Evolutionary conservation across 2,888 invertebrate genomes (phyloP).

Genomic region (Oxyteleia sp.): DNA sequence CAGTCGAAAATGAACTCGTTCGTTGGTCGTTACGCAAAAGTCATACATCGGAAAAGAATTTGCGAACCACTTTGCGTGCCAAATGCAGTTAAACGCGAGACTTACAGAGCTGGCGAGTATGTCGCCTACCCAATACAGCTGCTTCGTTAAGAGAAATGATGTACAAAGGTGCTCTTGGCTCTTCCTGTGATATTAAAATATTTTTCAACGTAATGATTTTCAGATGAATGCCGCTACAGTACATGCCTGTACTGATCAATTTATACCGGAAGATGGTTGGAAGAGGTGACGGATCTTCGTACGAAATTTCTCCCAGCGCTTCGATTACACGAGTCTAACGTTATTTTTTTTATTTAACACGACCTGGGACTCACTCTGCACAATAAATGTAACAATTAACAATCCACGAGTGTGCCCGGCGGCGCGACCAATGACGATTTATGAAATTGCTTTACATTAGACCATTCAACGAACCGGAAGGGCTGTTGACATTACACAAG

Average conservation of each 20-base stretch:
- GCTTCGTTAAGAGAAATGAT: slow-evolving; percentile 3
- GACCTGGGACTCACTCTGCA: slow-evolving; percentile 37
- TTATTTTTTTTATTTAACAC: slow-evolving; percentile 23
- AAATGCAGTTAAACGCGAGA: slow-evolving; percentile 70
- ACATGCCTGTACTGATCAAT: too few relatives aligned
- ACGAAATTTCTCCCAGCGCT: slow-evolving; percentile 16
- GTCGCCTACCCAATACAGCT: slow-evolving; percentile 35
- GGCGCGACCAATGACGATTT: slow-evolving; percentile 22
- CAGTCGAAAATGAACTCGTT: slow-evolving; percentile 69
- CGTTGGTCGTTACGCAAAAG: slow-evolving; percentile 45
- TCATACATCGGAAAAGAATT: background rate
- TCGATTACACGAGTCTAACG: slow-evolving; percentile 35
- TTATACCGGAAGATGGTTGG: too few relatives aligned
- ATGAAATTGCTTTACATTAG: slow-evolving; percentile 18
- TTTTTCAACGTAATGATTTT: too few relatives aligned
- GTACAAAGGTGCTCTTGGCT: background rate
- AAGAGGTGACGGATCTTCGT: background rate
- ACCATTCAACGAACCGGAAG: background rate
- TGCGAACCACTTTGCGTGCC: slow-evolving; percentile 58
- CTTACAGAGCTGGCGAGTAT: slow-evolving; percentile 44
- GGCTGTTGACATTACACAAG: background rate
- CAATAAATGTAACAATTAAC: slow-evolving; percentile 44
- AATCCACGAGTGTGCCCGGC: slow-evolving; percentile 20
- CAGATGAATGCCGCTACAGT: too few relatives aligned
- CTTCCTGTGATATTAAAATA: background rate